Evolutionary conservation across 2,797 vertebrate species (phyloP), one percentile per base, ranked within the genome.

Genomic region (Epinephelus malabaricus): DNA sequence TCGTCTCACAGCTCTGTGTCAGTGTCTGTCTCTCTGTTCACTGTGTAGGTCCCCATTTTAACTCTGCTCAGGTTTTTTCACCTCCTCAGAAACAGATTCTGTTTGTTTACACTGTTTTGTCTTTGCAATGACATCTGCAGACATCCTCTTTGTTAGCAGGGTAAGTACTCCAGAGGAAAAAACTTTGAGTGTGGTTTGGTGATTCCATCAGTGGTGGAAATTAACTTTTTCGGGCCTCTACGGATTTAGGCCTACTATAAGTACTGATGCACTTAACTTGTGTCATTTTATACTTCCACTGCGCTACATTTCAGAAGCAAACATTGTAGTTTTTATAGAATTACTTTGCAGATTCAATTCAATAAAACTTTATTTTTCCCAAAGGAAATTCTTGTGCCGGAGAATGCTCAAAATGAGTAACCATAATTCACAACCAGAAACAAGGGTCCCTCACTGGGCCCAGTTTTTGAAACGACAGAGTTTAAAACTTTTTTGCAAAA

Each of bases 1-100:
- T 78, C 66, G 84, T 85, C 78, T 87, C 77, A 15, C 75, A 66
- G 80, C 70, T 71, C 69, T 62, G 67, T 82, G 83, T 89, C 78
- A 79, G 53, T 79, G 80, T 67, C 70, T 86, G 73, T 76, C 34
- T 58, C 85, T 69, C 74, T 63, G 76, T 78, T 85, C 75, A 72
- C 82, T 23, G 49, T 19, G 19, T 61, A 23, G 3, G 56, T 45
- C 56, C 61, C 62, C 65, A 27, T 4, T 11, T 17, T 43, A 71
- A 58, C 76, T 80, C 59, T 38, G 56, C 79, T 71, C 63, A 67
- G 78, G 73, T 76, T 69, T 69, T 68, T 59, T 15, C 38, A 21
- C 68, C 74, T 84, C 77, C 71, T 55, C 54, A 0, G 68, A 67
- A 50, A 77, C 76, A 59, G 21, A 74, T 82, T 82, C 65, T 69